Base-by-base conservation (phyloP, 2,888 invertebrate species). In the Ichneumoninae sp. region DNA sequence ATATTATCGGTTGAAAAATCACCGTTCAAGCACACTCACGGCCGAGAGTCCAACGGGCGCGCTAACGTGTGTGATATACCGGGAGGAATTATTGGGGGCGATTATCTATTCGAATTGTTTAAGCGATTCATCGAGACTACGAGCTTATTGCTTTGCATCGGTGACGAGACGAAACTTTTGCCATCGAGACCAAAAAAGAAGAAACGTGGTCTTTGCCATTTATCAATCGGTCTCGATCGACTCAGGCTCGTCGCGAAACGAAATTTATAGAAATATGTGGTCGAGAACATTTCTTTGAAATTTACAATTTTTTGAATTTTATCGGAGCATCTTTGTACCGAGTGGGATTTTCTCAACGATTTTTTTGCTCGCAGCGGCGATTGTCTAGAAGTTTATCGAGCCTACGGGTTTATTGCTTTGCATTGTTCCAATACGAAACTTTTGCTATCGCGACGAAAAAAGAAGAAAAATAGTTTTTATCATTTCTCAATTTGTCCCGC, bases 21-120 rank as follows among this genome's bases (percentile, higher is more conserved):
- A 44, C n/a, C 40, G 40, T 47, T 50, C 62, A 47, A 50, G 33
- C 62, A 47, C 47, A 74, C 30, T 47, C 44, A 71, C 44, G 8
- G 22, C 10, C 30, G 30, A 47, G 74, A 74, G 74, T 62, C 62
- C 74, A 62, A 50, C 74, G 74, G 16, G 30, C 74, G 62, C 10
- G 5, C 16, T 33, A 33, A 62, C 30, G 30, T 7, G 62, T n/a
- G 4, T 8, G 3, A 4, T 30, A 62, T 2, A 62, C 16, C 44
- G 13, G 44, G 44, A 16, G 44, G 44, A 3, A 16, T 47, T 13
- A 62, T 16, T n/a, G 33, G 16, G 26, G 13, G 13, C 22, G 57
- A 57, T 57, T 13, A 26, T 57, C 30, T 33, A 33, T 62, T 33
- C 62, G 62, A 30, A 30, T 16, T 33, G 26, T 62, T 62, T 33